A percentile compares a stretch with the other conserved stretches of the same genome.
Conservation (phyloP, 30 jellyfish, hydroid and myxozoan genomes). For the Chrysaora quinquecirrha region DNA sequence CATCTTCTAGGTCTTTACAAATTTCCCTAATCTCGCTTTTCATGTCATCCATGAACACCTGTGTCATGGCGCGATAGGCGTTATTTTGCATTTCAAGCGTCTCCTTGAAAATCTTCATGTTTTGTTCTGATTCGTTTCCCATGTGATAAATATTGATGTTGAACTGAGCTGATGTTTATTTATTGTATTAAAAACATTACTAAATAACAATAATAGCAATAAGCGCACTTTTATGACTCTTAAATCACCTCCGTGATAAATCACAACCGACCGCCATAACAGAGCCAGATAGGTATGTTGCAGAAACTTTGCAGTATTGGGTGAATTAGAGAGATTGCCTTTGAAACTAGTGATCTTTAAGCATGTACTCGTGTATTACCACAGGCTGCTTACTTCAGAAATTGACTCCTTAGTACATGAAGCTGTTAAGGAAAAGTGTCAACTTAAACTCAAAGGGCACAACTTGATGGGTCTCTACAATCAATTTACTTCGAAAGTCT, state of each 20-base stretch:
- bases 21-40: neutral
- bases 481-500: too few species aligned
- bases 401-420: too few species aligned
- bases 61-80: neutral
- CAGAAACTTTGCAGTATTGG: too few species aligned
- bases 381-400: too few species aligned
- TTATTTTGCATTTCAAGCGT: neutral
- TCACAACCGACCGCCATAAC: slow-evolving; percentile 1
- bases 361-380: too few species aligned
- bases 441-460: too few species aligned
- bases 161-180: neutral
- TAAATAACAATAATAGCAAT: neutral
- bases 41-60: slow-evolving; percentile 1
- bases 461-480: too few species aligned
- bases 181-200: neutral
- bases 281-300: too few species aligned
- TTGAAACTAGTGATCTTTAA: too few species aligned
- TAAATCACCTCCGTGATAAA: slow-evolving; percentile 1
- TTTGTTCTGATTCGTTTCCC: neutral
- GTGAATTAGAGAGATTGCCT: too few species aligned
- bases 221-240: neutral
- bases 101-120: neutral
- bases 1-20: slow-evolving; percentile 14
- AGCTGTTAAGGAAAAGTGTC: too few species aligned
- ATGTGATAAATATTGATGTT: neutral